A percentile compares a stretch with the other conserved stretches of the same genome.
Conservation (phyloP, 2,113 vertebrate species). For the Uria aalge region DNA sequence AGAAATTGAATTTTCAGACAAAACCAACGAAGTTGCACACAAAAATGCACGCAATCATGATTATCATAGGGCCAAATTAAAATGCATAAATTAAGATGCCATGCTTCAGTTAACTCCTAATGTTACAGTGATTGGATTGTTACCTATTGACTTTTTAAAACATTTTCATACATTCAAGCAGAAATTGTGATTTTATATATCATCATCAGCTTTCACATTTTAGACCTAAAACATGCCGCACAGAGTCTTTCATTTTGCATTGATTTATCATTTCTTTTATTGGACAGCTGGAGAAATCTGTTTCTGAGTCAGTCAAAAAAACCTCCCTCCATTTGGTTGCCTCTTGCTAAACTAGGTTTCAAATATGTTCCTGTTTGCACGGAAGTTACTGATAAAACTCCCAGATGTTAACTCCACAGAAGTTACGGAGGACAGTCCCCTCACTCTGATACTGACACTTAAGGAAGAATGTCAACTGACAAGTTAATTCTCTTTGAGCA, state of each 20-base stretch:
- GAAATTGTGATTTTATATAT: background rate
- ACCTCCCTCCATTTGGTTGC: background rate
- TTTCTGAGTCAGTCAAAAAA: background rate
- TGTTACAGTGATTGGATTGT: background rate
- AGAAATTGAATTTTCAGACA: background rate
- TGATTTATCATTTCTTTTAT: background rate
- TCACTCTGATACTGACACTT: background rate
- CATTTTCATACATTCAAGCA: background rate
- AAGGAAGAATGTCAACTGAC: background rate
- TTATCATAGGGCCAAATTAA: background rate
- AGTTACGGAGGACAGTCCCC: background rate
- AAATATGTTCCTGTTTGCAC: background rate
- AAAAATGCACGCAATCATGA: background rate
- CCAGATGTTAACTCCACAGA: background rate
- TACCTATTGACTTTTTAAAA: background rate
- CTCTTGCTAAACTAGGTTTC: background rate
- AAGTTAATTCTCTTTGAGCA: background rate
- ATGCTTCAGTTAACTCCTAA: background rate
- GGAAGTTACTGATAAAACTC: background rate
- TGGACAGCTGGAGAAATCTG: background rate
- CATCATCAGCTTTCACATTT: background rate
- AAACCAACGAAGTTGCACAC: background rate
- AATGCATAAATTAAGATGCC: background rate
- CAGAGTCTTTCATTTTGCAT: background rate
- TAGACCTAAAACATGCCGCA: background rate